Base-by-base conservation (phyloP, 2,113 vertebrate species). In the Boulengeromyrus knoepffleri region DNA sequence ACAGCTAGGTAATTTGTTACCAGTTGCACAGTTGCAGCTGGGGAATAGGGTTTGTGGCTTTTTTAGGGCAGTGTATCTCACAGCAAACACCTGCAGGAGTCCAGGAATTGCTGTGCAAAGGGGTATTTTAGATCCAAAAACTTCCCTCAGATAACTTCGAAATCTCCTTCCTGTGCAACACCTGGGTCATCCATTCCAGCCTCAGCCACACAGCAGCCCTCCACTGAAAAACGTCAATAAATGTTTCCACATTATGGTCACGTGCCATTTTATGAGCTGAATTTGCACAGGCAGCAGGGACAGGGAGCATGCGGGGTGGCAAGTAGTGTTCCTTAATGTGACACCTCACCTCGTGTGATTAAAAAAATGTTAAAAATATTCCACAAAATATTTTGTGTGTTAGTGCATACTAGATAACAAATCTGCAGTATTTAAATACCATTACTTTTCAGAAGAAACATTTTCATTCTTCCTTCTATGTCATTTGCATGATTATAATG, bases 401-500 rank as follows among this genome's bases (percentile, higher is more conserved):
- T n/a, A 86, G 24, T 49, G 47, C 24, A 1, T n/a, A 50, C 2
- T 50, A 13, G 45, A 86, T 47, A 86, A 49, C n/a, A 13, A 24
- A 21, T 45, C 46, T 86, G 46, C 46, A 10, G 17, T 86, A 39
- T 47, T 86, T 47, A 74, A 80, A 17, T 49, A 17, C 15, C 19
- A 9, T 24, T 31, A 39, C 74, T 80, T 80, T 19, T 1, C 31
- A 42, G 31, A 42, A 80, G 36, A 80, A 42, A 27, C 24, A 10
- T 83, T 17, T 83, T 88, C 27, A 19, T 49, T 62, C 50, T 85
- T 46, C 46, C 50, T 46, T 62, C 15, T 36, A 15, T 58, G 53
- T 36, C 46, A 89, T 89, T 85, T 85, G 80, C 21, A 36, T 42
- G n/a, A 62, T 89, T 85, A 89, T 91, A 52, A 17, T 66, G 74